A percentile compares a stretch with the other conserved stretches of the same genome.
Evolutionary conservation across 2,797 vertebrate species (phyloP).

Genomic region (Anguilla pacifica): DNA sequence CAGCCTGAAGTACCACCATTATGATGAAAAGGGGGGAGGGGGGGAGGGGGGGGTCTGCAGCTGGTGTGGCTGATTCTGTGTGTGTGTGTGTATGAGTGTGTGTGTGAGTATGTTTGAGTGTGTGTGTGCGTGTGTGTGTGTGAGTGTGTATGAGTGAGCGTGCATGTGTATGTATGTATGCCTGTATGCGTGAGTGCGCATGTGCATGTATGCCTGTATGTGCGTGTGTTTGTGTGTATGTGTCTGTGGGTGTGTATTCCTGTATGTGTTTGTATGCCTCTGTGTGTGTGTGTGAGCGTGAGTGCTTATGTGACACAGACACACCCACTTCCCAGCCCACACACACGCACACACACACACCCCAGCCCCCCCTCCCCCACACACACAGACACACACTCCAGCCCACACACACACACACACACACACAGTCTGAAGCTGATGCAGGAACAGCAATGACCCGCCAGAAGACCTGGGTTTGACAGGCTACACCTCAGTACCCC

Average conservation of each 20-base stretch:
- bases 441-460: background rate
- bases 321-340: too few species aligned
- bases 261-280: too few species aligned
- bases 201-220: background rate
- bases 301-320: too few species aligned
- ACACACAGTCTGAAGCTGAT: background rate
- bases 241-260: too few species aligned
- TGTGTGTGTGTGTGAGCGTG: too few species aligned
- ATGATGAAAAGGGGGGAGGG: background rate
- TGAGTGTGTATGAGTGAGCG: too few species aligned
- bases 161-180: background rate
- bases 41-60: too few species aligned
- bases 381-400: too few species aligned
- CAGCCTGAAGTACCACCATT: background rate
- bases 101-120: background rate
- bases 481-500: background rate
- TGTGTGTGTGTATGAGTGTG: background rate
- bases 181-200: background rate
- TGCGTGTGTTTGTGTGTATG: background rate
- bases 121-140: background rate
- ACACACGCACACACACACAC: too few species aligned
- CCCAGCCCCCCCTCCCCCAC: too few species aligned
- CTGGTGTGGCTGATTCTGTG: background rate
- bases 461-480: background rate
- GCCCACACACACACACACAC: background rate